Evolutionary conservation across 2,113 vertebrate genomes (phyloP).

Genomic region (Arenaria interpres): DNA sequence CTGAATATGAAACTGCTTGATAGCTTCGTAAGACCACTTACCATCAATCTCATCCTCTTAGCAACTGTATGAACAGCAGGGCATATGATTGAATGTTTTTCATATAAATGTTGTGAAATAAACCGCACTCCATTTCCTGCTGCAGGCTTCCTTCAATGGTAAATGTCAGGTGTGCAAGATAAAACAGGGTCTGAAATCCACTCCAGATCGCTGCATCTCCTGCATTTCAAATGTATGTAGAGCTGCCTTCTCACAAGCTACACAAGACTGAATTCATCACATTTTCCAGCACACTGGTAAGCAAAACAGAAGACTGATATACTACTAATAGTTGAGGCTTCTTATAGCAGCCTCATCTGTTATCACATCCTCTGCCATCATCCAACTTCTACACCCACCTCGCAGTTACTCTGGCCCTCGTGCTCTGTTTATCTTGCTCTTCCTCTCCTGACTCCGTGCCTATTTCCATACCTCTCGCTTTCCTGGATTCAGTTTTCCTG

Average conservation of each 20-base stretch:
- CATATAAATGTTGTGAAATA: conserved; percentile 34
- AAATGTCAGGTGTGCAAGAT: conserved; percentile 43
- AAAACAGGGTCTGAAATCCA: not conserved
- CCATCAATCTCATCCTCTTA: conserved; percentile 54
- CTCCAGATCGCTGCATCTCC: not conserved
- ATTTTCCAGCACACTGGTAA: conserved; percentile 19
- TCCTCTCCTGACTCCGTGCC: not conserved
- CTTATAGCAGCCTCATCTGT: conserved; percentile 60
- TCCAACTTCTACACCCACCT: conserved; percentile 43
- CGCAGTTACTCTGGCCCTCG: conserved; percentile 20
- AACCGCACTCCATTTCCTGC: not conserved
- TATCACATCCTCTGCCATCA: conserved; percentile 30
- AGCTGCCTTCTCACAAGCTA: not conserved
- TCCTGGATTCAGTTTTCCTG: not conserved
- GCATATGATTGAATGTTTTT: conserved; percentile 40
- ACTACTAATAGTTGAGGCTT: conserved; percentile 51
- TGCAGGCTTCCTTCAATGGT: not conserved
- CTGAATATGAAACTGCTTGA: conserved; percentile 27
- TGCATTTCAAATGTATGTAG: not conserved
- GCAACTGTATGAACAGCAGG: conserved; percentile 25
- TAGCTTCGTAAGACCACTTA: conserved; percentile 21
- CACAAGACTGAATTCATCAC: not conserved
- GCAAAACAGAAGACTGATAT: conserved; percentile 50
- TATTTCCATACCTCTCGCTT: not conserved
- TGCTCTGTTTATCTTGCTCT: conserved; percentile 50